phyloP scores from a whole-genome alignment of 2,113 vertebrate species.

The Atrichornis clamosus region DNA sequence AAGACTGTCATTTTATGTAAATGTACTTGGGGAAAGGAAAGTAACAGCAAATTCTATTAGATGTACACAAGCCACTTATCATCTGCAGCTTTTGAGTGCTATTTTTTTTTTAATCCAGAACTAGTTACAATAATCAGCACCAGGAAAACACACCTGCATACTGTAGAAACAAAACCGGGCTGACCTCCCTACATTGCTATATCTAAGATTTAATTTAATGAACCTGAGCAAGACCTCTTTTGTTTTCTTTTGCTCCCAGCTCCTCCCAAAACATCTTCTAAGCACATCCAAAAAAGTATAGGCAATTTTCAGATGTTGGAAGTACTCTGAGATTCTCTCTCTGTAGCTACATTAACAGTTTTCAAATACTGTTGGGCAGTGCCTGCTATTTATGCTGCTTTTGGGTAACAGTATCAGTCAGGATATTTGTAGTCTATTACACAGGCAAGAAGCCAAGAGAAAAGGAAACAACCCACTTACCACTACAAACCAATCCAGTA shows the following conservation, averaged over 20 bases:
- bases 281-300: not conserved
- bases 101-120: not conserved
- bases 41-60: not conserved
- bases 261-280: not conserved
- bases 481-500: not conserved
- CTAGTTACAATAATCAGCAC: not conserved
- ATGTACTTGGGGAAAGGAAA: not conserved
- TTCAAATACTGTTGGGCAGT: not conserved
- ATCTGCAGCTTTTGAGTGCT: not conserved
- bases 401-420: not conserved
- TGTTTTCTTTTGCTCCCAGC: not conserved
- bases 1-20: not conserved
- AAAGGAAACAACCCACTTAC: not conserved
- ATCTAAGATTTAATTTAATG: not conserved
- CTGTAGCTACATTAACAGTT: not conserved
- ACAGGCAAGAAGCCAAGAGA: not conserved
- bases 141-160: not conserved
- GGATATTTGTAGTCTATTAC: not conserved
- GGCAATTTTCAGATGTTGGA: not conserved
- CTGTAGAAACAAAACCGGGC: not conserved
- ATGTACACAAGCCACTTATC: rapidly evolving
- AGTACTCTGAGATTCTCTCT: not conserved
- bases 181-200: not conserved
- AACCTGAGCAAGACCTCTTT: not conserved
- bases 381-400: not conserved